phyloP scores from a whole-genome alignment of 2,797 vertebrate species.

The Rhabdophis nuchalis region DNA sequence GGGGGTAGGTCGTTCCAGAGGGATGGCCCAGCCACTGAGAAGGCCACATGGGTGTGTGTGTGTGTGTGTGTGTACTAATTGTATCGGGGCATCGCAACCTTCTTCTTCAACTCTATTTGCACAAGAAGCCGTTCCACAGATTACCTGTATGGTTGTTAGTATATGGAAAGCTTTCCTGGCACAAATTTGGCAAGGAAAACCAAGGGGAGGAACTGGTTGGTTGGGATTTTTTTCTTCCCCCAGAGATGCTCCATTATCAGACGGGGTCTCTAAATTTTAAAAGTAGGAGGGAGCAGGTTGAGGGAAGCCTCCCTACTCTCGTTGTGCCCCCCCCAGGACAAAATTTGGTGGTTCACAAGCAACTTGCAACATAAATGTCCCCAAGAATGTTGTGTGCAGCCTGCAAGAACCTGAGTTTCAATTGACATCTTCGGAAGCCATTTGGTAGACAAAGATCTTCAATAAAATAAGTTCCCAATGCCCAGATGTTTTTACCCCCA shows the following conservation, averaged over 20 bases:
- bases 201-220: not conserved
- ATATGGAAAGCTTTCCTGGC: not conserved
- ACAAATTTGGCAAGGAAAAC: rapidly evolving
- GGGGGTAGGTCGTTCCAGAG: too few relatives aligned
- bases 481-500: not conserved
- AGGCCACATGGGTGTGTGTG: too few relatives aligned
- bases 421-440: not conserved
- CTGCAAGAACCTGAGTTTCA: not conserved
- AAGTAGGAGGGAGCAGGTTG: not conserved
- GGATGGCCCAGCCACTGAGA: too few relatives aligned
- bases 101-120: not conserved
- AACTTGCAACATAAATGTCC: not conserved
- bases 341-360: not conserved
- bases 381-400: not conserved
- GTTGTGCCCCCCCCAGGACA: rapidly evolving
- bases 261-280: rapidly evolving
- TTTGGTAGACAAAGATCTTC: not conserved
- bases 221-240: rapidly evolving
- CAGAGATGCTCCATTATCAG: not conserved
- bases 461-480: not conserved
- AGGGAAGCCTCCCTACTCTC: not conserved
- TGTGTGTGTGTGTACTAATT: not conserved
- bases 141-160: not conserved
- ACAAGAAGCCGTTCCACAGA: not conserved
- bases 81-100: not conserved